Evolutionary conservation across 2,797 vertebrate species (phyloP), one percentile per base, ranked within the genome.

Genomic region (Momotus momota): DNA sequence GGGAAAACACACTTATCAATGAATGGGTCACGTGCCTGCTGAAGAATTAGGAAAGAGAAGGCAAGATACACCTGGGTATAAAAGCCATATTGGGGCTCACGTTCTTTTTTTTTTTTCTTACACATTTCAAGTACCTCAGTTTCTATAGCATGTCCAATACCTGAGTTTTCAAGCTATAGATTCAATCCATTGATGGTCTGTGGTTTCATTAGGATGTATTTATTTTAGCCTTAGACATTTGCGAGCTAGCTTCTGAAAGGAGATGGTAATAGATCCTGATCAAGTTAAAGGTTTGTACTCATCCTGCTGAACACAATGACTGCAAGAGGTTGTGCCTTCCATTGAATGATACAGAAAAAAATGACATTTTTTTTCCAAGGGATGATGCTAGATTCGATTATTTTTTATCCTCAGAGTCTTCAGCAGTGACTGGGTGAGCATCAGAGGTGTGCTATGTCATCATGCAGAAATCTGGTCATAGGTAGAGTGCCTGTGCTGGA

Each of bases 1-100:
- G 35, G 90, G 78, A 62, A 83, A 94, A 57, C 49, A 45, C 27
- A 35, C n/a, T 92, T 80, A 80, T 84, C 86, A 52, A 27, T 72
- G 92, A 71, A 54, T 51, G 74, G 57, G 94, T 88, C 23, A 1
- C 40, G 82, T 81, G 90, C 74, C 70, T 84, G 69, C 23, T 14
- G 65, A 79, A 62, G 55, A 87, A 49, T 12, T 46, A 46, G 70
- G n/a, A 77, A 65, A 69, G 26, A 38, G 23, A 45, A 46, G 45
- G 57, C 27, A 83, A 52, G 52, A 38, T 33, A 21, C 46, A 62
- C 69, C 80, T 86, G 81, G 55, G 7, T 72, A 2, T 54, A 18
- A 65, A 48, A 75, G 62, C 55, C 72, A 0, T 19, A 3, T 2
- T 75, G 26, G 14, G 38, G 15, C 43, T 84, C 43, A 31, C 0